A percentile compares a stretch with the other conserved stretches of the same genome.
phyloP scores from a whole-genome alignment of 2,797 vertebrate species.

The Sphenodon punctatus region DNA sequence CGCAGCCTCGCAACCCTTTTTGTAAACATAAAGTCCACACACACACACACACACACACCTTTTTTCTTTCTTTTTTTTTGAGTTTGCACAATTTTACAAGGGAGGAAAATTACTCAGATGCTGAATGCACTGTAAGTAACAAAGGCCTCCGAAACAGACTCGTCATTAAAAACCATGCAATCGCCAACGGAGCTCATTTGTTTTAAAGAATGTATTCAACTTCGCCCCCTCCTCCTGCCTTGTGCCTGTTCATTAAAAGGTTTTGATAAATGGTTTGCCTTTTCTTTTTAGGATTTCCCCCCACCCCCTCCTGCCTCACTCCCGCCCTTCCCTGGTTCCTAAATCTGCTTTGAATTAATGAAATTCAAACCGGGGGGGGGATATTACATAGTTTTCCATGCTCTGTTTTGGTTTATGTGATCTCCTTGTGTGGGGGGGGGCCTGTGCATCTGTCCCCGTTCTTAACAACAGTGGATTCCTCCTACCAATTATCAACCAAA shows the following conservation, averaged over 20 bases:
- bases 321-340: neutral
- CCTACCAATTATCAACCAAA: no score
- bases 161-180: slow-evolving; percentile 56
- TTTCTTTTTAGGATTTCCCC: slow-evolving; percentile 16
- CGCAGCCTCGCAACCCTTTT: neutral
- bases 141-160: slow-evolving; percentile 52
- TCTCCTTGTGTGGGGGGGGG: no score
- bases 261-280: slow-evolving; percentile 27
- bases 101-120: slow-evolving; percentile 53
- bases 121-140: slow-evolving; percentile 52
- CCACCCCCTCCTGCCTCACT: slow-evolving; percentile 32
- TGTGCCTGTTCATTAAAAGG: slow-evolving; percentile 30
- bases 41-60: no score
- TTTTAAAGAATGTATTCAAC: slow-evolving; percentile 44
- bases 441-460: no score
- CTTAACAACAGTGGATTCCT: no score
- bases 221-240: no score
- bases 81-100: slow-evolving; percentile 45
- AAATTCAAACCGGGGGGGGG: slow-evolving; percentile 46
- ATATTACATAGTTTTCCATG: slow-evolving; percentile 64
- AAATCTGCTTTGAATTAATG: slow-evolving; percentile 56
- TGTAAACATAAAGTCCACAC: slow-evolving; percentile 26
- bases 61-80: neutral
- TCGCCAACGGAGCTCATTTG: slow-evolving; percentile 19
- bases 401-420: neutral